Conservation (phyloP, 2,113 vertebrate species). For the Silurus meridionalis region DNA sequence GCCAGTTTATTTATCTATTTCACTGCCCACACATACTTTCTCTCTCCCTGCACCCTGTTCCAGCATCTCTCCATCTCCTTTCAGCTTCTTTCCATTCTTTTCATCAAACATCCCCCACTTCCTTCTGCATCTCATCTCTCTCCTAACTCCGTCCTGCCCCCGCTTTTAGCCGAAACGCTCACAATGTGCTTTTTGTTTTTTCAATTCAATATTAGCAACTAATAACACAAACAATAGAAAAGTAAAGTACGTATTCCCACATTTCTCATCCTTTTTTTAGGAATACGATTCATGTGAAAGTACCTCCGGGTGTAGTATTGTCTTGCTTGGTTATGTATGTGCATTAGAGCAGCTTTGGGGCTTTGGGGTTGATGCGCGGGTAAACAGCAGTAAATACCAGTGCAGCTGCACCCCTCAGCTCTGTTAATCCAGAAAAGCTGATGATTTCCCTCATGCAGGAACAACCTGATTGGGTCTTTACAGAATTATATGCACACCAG, state of each 20-base stretch:
- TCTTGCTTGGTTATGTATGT: constrained; percentile 13
- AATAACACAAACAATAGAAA: constrained; percentile 1
- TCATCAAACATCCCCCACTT: background rate
- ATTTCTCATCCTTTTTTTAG: background rate
- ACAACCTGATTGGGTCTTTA: constrained; percentile 7
- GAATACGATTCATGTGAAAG: background rate
- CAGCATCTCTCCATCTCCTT: constrained; percentile 9
- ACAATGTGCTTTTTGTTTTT: background rate
- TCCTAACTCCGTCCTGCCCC: background rate
- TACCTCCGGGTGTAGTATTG: constrained; percentile 6
- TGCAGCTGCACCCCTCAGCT: constrained; percentile 41
- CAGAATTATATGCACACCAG: constrained; percentile 12
- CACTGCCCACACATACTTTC: constrained; percentile 38
- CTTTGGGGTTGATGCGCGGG: constrained; percentile 40
- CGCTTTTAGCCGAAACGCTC: background rate
- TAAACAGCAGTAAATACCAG: constrained; percentile 43
- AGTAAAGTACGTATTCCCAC: constrained; percentile 22
- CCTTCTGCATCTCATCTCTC: background rate
- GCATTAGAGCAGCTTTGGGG: constrained; percentile 28
- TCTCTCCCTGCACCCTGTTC: constrained; percentile 15
- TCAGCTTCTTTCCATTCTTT: constrained; percentile 4
- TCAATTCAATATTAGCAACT: constrained; percentile 9
- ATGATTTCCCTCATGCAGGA: constrained; percentile 11
- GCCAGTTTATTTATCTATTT: constrained; percentile 31
- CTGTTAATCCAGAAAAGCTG: constrained; percentile 31